Base-by-base conservation (phyloP, 2,113 vertebrate genomes). In the Echinops telfairi region DNA sequence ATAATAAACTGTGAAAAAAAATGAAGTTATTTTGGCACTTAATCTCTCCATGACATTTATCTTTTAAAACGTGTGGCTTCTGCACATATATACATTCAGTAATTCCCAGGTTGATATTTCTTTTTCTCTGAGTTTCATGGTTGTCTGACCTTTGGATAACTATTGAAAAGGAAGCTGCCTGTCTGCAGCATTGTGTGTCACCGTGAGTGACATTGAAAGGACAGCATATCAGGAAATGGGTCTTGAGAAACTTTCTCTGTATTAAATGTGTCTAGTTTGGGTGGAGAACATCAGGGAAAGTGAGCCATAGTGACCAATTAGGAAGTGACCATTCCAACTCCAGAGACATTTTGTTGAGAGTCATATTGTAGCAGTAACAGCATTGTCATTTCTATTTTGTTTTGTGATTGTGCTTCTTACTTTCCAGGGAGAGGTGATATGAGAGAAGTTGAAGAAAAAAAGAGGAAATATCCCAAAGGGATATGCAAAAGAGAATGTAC, bases 61-160 rank as follows among this genome's bases (percentile, higher is more conserved):
- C 90, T 94, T 90, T 43, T 79, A 25, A 89, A 89, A 71, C 71
- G 58, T n/a, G 25, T 85, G 82, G 76, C 70, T 93, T 85, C 88
- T 33, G 31, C 3, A 14, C 40, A 25, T 29, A 27, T 60, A 82
- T 57, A 58, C 71, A 57, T 8, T 53, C 15, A 23, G 87, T 29
- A 33, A 75, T 47, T 89, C 90, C 87, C 92, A 64, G 29, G 31
- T 2, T 79, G 93, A 64, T 73, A 57, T 89, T 92, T 90, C 68
- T 94, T 78, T 82, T 85, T 31, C 93, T 68, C 82, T 60, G 90
- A 73, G 31, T 76, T 88, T 83, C 73, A 58, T 25, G 10, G 86
- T 92, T 86, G 88, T 81, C 79, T 90, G 92, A 93, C 94, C 96
- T 96, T 93, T 88, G 83, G 88, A 66, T 62, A 76, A 79, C 43